Conservation (phyloP, 2,113 vertebrate genomes). For the Tursiops truncatus region DNA sequence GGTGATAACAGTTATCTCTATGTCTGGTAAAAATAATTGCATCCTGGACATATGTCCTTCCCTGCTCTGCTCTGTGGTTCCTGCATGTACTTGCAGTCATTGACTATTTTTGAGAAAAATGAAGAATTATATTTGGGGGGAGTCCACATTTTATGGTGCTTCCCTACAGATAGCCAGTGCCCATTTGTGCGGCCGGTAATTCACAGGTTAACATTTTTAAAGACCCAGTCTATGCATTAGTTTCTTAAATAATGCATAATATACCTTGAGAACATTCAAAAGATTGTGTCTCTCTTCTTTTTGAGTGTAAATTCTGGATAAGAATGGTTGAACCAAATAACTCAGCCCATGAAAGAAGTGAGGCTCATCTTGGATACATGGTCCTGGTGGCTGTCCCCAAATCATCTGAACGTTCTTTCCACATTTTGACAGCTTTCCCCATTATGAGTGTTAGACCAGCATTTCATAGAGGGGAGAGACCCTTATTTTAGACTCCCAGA, state of each 20-base stretch:
- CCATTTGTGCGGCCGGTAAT: no score
- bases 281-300: background rate
- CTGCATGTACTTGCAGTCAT: no score
- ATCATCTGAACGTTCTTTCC: rapidly evolving
- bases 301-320: background rate
- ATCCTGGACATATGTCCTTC: rapidly evolving
- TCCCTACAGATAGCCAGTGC: no score
- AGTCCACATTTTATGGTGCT: rapidly evolving
- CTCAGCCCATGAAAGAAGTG: background rate
- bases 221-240: background rate
- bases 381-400: no score
- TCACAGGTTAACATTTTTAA: rapidly evolving
- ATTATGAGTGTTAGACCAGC: rapidly evolving
- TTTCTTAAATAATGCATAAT: background rate
- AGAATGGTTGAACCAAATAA: no score
- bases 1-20: background rate
- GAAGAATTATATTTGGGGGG: background rate
- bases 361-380: rapidly evolving
- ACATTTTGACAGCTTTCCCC: rapidly evolving
- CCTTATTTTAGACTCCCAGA: background rate
- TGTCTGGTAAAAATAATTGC: background rate
- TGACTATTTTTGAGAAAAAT: background rate
- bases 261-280: background rate
- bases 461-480: background rate
- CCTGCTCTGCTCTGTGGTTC: background rate